A percentile compares a stretch with the other conserved stretches of the same genome.
Evolutionary conservation across 2,888 invertebrate species (phyloP).

Genomic region (Automeris io): DNA sequence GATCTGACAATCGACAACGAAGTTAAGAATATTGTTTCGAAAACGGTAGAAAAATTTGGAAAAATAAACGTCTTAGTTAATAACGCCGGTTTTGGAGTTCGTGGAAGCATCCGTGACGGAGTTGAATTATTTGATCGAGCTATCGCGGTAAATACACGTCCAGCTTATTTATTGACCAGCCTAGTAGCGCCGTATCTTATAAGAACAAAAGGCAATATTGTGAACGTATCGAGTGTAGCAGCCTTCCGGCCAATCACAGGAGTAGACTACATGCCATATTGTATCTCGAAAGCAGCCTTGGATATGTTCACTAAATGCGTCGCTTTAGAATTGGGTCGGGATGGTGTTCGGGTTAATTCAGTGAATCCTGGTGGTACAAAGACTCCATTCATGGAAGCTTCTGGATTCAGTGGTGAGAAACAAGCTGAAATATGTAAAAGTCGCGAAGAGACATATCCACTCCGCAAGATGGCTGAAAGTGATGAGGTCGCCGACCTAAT

Average conservation of each 20-base stretch:
- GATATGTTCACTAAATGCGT: constrained; percentile 95
- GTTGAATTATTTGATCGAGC: constrained; percentile 88
- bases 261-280: constrained; percentile 89
- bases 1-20: constrained; percentile 83
- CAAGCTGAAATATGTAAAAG: constrained; percentile 83
- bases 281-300: constrained; percentile 93
- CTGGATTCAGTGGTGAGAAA: constrained; percentile 81
- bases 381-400: constrained; percentile 79
- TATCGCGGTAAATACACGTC: constrained; percentile 90
- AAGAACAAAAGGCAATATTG: constrained; percentile 87
- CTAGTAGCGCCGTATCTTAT: constrained; percentile 89
- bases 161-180: constrained; percentile 86
- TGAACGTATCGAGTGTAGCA: constrained; percentile 95
- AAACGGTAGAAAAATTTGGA: constrained; percentile 81
- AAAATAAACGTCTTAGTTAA: constrained; percentile 88
- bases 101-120: constrained; percentile 87
- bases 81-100: constrained; percentile 88
- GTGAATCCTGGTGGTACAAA: constrained; percentile 95
- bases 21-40: constrained; percentile 78
- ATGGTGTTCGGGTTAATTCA: constrained; percentile 89
- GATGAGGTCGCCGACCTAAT: constrained; percentile 93
- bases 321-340: constrained; percentile 87
- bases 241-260: constrained; percentile 78
- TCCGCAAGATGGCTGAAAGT: constrained; percentile 88
- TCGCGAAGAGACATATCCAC: constrained; percentile 88